Evolutionary conservation across 2,888 invertebrate species (phyloP).

Genomic region (Aproaerema taeniolella): DNA sequence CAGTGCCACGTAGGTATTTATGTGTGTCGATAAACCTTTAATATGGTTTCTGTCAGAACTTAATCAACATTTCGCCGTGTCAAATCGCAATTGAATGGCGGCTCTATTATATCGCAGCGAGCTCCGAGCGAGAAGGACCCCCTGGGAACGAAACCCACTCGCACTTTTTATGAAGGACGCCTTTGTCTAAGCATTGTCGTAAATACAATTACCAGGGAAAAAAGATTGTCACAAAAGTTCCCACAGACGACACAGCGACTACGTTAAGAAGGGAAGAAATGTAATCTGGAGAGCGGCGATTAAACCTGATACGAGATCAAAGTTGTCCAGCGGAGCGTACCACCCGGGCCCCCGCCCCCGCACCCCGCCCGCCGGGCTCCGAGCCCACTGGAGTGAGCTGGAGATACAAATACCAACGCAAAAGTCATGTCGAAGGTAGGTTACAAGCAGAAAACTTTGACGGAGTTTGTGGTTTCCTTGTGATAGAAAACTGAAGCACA

Average conservation of each 20-base stretch:
- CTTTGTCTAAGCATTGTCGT: background rate
- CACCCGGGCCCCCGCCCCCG: no score
- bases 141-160: conserved; percentile 1
- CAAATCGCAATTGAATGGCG: conserved; percentile 6
- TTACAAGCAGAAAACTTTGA: no score
- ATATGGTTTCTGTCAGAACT: conserved; percentile 1
- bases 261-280: conserved; percentile 6
- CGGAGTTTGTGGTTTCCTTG: no score
- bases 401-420: no score
- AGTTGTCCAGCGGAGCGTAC: conserved; percentile 8
- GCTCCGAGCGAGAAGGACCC: no score
- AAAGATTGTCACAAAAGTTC: conserved; percentile 5
- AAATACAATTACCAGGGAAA: background rate
- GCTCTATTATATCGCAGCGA: no score
- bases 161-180: background rate
- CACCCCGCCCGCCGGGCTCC: no score
- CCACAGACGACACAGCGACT: background rate
- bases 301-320: conserved; percentile 23
- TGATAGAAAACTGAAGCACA: no score
- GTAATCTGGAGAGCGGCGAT: conserved; percentile 20
- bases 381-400: no score
- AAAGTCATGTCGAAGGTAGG: no score
- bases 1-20: no score
- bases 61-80: conserved; percentile 5
- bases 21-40: no score